These are phyloP conservation scores for Syritta pipiens DNA, from an alignment of 2,888 invertebrate genomes.

Conservation along the genomic window DNA sequence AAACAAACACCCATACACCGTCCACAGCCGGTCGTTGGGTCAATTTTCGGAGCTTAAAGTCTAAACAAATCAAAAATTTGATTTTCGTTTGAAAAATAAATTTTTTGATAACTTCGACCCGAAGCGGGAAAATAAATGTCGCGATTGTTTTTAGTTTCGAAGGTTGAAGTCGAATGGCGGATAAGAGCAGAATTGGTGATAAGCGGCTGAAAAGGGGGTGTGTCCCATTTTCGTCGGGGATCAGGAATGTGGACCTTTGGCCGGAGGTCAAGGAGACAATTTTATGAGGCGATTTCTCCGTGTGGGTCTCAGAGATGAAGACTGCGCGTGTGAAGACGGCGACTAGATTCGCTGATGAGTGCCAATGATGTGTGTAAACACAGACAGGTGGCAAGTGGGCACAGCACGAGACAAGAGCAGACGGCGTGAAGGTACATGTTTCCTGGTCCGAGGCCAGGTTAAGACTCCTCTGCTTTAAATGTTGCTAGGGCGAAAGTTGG, in stretches of 20 bases:
- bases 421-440: slow-evolving; percentile 8
- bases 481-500: not conserved
- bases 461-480: too few relatives aligned
- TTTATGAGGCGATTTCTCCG: too few relatives aligned
- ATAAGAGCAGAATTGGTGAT: not conserved
- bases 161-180: slow-evolving; percentile 7
- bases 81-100: slow-evolving; percentile 3
- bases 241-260: not conserved
- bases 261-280: too few relatives aligned
- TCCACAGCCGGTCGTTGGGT: slow-evolving; percentile 4
- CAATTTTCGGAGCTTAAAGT: slow-evolving; percentile 33
- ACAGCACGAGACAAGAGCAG: too few relatives aligned
- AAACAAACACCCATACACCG: not conserved
- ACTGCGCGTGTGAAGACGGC: not conserved
- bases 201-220: slow-evolving; percentile 8
- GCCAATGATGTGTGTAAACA: not conserved
- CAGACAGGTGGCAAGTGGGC: too few relatives aligned
- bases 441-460: not conserved
- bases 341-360: not conserved
- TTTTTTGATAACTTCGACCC: slow-evolving; percentile 12
- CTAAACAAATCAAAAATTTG: slow-evolving; percentile 15
- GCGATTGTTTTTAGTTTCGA: slow-evolving; percentile 1
- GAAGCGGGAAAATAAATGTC: slow-evolving; percentile 14
- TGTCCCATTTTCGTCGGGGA: not conserved
- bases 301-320: not conserved